Evolutionary conservation across 2,888 invertebrate genomes (phyloP).

Genomic region (Cosmia pyralina): DNA sequence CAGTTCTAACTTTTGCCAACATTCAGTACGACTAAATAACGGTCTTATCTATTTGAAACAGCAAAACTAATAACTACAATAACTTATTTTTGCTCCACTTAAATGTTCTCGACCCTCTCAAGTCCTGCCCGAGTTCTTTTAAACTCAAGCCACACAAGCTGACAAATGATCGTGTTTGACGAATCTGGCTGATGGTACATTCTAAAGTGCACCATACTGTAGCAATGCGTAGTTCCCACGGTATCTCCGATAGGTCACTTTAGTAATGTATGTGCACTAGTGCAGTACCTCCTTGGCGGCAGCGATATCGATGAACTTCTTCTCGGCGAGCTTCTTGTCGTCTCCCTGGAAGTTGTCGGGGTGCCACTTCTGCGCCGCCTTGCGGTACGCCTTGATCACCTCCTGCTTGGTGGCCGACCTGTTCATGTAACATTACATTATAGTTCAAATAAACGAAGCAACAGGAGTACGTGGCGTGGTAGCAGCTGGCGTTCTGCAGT

Average conservation of each 20-base stretch:
- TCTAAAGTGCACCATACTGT: background rate
- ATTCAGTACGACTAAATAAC: too few species aligned
- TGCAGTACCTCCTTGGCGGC: constrained; percentile 97
- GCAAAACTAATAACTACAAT: too few species aligned
- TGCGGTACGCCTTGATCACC: constrained; percentile 98
- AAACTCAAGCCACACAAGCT: too few species aligned
- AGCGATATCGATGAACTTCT: constrained; percentile 99
- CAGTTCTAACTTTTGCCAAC: background rate
- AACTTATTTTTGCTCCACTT: too few species aligned
- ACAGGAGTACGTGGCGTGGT: background rate
- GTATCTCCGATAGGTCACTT: background rate
- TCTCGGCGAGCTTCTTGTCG: constrained; percentile 98
- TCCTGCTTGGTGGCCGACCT: constrained; percentile 97
- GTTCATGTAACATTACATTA: background rate
- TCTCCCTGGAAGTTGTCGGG: constrained; percentile 98
- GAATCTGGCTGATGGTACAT: background rate
- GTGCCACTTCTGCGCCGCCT: constrained; percentile 99
- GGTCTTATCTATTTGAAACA: too few species aligned
- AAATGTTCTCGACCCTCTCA: too few species aligned
- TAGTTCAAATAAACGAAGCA: background rate
- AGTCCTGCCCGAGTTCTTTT: too few species aligned
- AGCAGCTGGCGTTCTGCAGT: background rate
- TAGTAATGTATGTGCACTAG: background rate
- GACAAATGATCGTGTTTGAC: background rate
- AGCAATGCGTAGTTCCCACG: background rate